Percentiles rank a stretch among this genome's conserved stretches.
Evolutionary conservation across 2,113 vertebrate species (phyloP).

Genomic region (Leucopsar rothschildi): DNA sequence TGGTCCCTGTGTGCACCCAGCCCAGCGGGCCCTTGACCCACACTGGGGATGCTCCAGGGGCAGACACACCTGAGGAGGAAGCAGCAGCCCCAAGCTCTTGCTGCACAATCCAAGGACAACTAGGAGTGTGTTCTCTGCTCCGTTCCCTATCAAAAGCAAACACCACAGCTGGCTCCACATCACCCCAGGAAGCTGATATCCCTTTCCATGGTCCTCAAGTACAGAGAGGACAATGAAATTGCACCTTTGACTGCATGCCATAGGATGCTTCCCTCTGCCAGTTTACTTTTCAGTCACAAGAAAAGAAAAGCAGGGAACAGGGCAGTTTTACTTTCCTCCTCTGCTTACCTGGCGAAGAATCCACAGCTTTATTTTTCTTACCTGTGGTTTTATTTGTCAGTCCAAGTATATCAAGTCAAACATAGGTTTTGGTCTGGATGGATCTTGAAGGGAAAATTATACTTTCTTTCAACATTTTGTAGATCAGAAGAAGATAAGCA

Average conservation of each 20-base stretch:
- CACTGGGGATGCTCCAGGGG: rapidly evolving
- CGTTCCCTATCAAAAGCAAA: not conserved
- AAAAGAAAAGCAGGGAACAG: not conserved
- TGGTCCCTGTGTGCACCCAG: not conserved
- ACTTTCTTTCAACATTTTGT: slow-evolving; percentile 7
- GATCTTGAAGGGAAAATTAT: slow-evolving; percentile 39
- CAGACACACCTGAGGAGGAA: not conserved
- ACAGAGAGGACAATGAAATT: not conserved
- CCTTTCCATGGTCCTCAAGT: not conserved
- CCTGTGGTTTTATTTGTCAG: slow-evolving; percentile 57
- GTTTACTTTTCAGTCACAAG: not conserved
- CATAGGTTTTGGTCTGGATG: slow-evolving; percentile 19
- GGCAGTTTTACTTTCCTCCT: slow-evolving; percentile 17
- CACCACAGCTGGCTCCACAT: not conserved
- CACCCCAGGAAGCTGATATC: not conserved
- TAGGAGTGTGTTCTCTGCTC: rapidly evolving
- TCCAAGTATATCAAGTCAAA: slow-evolving; percentile 67
- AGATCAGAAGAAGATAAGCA: slow-evolving; percentile 21
- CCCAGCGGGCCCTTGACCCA: rapidly evolving
- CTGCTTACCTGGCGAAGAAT: slow-evolving; percentile 4
- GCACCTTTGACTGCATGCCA: not conserved
- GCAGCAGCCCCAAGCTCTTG: not conserved
- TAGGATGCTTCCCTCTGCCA: slow-evolving; percentile 33
- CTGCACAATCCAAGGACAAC: not conserved
- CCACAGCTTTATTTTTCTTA: slow-evolving; percentile 50